Percentiles rank a stretch among this genome's conserved stretches.
Evolutionary conservation across 1,140 invertebrate species (phyloP).

Genomic region (Drosophila yakuba): DNA sequence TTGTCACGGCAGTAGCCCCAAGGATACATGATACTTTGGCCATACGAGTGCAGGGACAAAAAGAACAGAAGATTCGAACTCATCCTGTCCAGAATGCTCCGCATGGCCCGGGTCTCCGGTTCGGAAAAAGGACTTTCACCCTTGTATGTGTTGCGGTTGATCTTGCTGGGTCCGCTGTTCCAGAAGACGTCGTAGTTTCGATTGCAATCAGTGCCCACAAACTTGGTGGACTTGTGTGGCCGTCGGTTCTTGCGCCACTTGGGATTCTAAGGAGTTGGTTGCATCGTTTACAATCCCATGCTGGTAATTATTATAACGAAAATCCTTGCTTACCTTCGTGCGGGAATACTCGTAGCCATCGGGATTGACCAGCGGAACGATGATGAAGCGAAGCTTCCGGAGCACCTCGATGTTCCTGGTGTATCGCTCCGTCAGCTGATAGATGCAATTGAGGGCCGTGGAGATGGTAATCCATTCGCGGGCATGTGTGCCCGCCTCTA

Average conservation of each 20-base stretch:
- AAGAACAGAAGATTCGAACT: slow-evolving; percentile 87
- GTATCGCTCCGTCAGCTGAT: slow-evolving; percentile 86
- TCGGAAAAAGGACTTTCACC: slow-evolving; percentile 91
- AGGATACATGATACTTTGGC: slow-evolving; percentile 87
- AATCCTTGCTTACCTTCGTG: slow-evolving; percentile 47
- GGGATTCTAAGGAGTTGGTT: slow-evolving; percentile 70
- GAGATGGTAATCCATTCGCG: slow-evolving; percentile 89
- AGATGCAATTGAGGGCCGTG: slow-evolving; percentile 87
- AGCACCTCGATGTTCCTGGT: slow-evolving; percentile 84
- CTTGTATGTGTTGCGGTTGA: slow-evolving; percentile 88
- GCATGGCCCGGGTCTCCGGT: slow-evolving; percentile 88
- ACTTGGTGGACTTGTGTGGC: slow-evolving; percentile 81
- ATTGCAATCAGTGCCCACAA: slow-evolving; percentile 88
- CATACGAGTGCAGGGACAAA: slow-evolving; percentile 89
- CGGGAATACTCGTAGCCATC: slow-evolving; percentile 85
- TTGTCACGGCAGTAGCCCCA: slow-evolving; percentile 86
- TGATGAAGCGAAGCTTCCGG: slow-evolving; percentile 87
- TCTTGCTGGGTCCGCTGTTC: slow-evolving; percentile 86
- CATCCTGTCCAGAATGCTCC: slow-evolving; percentile 86
- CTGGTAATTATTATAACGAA: not conserved
- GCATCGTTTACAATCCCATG: too few species aligned
- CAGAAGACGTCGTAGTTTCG: slow-evolving; percentile 89
- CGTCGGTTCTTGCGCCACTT: slow-evolving; percentile 86
- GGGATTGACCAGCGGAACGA: slow-evolving; percentile 87
- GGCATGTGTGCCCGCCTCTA: slow-evolving; percentile 87